phyloP scores from a whole-genome alignment of 2,797 vertebrate genomes.

The Gobio occitaniae region DNA sequence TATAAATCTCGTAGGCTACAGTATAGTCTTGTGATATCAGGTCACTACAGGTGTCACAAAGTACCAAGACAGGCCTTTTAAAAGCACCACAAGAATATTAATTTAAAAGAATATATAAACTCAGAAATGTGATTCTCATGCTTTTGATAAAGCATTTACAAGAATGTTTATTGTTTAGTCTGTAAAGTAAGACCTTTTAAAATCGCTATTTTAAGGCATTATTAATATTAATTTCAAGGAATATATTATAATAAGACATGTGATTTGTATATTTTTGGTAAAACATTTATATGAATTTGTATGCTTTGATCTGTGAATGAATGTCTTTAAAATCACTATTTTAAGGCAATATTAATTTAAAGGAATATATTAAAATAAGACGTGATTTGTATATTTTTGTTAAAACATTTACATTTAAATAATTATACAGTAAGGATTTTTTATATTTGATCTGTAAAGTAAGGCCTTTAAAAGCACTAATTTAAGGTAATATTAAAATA shows the following conservation, averaged over 20 bases:
- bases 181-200: neutral
- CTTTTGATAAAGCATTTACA: neutral
- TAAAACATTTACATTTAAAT: too few species aligned
- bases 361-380: too few species aligned
- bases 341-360: too few species aligned
- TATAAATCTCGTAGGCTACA: neutral
- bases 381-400: too few species aligned
- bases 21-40: neutral
- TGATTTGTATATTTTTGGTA: neutral
- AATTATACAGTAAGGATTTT: too few species aligned
- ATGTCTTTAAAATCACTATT: too few species aligned
- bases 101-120: neutral
- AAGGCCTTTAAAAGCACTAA: too few species aligned
- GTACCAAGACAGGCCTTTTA: neutral
- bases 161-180: neutral
- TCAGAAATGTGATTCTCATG: neutral
- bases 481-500: too few species aligned
- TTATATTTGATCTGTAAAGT: too few species aligned
- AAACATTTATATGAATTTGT: neutral
- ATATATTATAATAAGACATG: neutral
- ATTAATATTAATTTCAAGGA: neutral
- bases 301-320: too few species aligned
- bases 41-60: neutral
- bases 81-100: neutral
- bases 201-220: neutral